Evolutionary conservation across 2,888 invertebrate genomes (phyloP).

Genomic region (Hetaerina titia): DNA sequence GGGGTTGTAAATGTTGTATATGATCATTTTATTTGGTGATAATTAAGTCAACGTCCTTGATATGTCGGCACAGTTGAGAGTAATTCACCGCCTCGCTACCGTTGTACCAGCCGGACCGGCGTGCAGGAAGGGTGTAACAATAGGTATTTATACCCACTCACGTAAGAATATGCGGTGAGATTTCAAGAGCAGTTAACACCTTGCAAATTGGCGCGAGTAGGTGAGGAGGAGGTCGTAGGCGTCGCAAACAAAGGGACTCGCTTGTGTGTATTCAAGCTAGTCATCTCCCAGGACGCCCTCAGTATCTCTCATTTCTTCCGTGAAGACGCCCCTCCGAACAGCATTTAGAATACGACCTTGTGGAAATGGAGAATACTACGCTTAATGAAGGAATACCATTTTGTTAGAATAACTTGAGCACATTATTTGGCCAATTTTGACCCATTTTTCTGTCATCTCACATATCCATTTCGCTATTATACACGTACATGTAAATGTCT

Average conservation of each 20-base stretch:
- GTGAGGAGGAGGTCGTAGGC: neutral
- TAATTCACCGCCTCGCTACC: neutral
- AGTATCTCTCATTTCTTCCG: neutral
- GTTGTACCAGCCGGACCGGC: neutral
- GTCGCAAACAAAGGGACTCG: neutral
- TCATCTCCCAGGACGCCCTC: neutral
- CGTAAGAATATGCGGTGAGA: neutral
- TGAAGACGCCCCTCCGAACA: neutral
- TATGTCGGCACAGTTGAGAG: neutral
- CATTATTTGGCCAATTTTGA: too few relatives aligned
- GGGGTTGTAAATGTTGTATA: neutral
- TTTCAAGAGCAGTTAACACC: constrained; percentile 10
- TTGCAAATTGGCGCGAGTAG: neutral
- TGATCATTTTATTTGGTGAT: neutral
- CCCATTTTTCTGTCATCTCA: too few relatives aligned
- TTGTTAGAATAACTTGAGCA: too few relatives aligned
- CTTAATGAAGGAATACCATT: neutral
- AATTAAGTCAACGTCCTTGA: constrained; percentile 5
- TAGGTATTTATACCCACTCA: neutral
- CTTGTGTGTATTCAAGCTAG: neutral
- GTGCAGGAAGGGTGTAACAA: neutral
- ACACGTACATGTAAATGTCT: too few relatives aligned
- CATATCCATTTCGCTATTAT: too few relatives aligned
- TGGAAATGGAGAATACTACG: neutral
- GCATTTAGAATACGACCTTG: neutral